A percentile compares a stretch with the other conserved stretches of the same genome.
Conservation (phyloP, 2,888 invertebrate genomes). For the Drosophila tripunctata region DNA sequence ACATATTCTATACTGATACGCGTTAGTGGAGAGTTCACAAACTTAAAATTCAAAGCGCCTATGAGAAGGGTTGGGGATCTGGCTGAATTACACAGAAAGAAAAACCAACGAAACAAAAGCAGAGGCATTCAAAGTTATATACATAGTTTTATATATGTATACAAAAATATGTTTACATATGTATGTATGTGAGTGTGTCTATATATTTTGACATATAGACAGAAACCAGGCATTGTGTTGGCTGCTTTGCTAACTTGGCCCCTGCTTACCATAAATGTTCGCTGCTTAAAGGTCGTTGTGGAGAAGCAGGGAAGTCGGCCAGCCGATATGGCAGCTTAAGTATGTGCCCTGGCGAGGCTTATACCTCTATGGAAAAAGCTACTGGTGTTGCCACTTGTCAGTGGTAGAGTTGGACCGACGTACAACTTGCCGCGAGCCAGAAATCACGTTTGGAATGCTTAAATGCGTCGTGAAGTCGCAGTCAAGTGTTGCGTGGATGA, state of each 20-base stretch:
- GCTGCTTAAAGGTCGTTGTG: conserved; percentile 13
- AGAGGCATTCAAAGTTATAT: conserved; percentile 18
- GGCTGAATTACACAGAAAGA: conserved; percentile 44
- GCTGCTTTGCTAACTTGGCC: conserved; percentile 8
- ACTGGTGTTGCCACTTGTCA: conserved; percentile 13
- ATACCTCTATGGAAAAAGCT: conserved; percentile 36
- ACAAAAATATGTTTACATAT: not conserved
- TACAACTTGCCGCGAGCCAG: conserved; percentile 64
- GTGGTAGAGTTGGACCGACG: conserved; percentile 8
- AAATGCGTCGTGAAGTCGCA: conserved; percentile 57
- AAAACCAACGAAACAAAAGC: conserved; percentile 48
- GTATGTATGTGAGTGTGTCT: not conserved
- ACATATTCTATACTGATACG: conserved; percentile 5
- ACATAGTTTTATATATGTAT: not conserved
- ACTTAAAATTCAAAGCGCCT: conserved; percentile 63
- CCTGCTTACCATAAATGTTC: conserved; percentile 64
- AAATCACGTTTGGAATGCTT: conserved; percentile 74
- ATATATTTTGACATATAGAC: conserved; percentile 22
- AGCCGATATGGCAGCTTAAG: conserved; percentile 66
- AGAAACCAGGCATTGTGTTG: conserved; percentile 22
- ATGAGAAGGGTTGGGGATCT: conserved; percentile 7
- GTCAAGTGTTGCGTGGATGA: conserved; percentile 46
- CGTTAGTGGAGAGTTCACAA: conserved; percentile 1
- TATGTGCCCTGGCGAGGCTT: conserved; percentile 63
- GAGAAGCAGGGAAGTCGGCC: conserved; percentile 37